These are phyloP conservation scores for Cynopterus sphinx DNA, from an alignment of 2,797 vertebrate species.

Conservation along the genomic window DNA sequence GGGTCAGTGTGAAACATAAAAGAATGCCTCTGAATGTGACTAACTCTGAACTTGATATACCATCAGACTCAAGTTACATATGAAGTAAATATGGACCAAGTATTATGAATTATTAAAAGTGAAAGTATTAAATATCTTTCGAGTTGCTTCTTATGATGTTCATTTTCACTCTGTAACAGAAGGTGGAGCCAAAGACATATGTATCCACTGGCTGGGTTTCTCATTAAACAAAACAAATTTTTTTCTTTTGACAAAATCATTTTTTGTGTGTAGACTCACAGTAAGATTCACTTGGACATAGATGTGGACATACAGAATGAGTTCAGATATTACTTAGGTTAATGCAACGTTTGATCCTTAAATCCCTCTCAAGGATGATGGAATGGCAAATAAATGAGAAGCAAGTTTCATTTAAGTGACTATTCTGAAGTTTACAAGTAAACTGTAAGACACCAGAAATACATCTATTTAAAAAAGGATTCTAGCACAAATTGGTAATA, in stretches of 20 bases:
- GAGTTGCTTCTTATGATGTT: slow-evolving; percentile 42
- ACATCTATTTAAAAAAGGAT: not conserved
- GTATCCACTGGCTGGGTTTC: slow-evolving; percentile 63
- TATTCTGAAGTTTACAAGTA: not conserved
- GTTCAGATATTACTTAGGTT: not conserved
- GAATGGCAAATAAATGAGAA: not conserved
- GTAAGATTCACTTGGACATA: not conserved
- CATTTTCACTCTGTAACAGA: slow-evolving; percentile 84
- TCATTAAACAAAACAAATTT: slow-evolving; percentile 11
- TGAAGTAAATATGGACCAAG: not conserved
- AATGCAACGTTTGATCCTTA: not conserved
- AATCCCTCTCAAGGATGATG: not conserved
- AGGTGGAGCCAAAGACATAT: slow-evolving; percentile 87
- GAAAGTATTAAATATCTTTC: not conserved
- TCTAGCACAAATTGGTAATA: not conserved
- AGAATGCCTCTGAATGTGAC: not conserved
- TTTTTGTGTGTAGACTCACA: not conserved
- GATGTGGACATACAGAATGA: not conserved
- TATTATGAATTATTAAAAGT: not conserved
- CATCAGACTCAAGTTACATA: not conserved
- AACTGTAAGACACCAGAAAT: not conserved
- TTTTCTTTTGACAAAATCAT: not conserved
- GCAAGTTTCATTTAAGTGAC: not conserved
- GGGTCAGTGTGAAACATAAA: not conserved
- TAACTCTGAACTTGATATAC: not conserved